Base-by-base conservation (phyloP, 2,888 invertebrate species). In the Dicyrtoma fusca region DNA sequence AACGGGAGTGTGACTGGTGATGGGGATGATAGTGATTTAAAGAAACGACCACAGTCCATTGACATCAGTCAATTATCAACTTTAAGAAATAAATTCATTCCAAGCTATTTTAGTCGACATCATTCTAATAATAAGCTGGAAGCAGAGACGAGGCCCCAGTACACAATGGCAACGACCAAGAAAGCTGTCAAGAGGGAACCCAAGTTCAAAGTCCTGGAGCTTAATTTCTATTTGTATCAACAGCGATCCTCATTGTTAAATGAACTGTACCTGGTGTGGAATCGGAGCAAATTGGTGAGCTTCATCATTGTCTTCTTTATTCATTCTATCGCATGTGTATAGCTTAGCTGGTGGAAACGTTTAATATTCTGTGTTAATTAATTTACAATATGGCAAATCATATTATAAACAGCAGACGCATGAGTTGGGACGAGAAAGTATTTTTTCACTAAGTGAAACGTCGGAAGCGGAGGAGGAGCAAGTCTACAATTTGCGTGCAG, bases 211-310 rank as follows among this genome's bases (percentile, higher is more conserved):
- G 51, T 59, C 42, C 71, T 65, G 13, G 72, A 72, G 44, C 64
- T 80, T 26, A 73, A 79, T 57, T 57, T 80, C 11, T 79, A 80
- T 69, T 73, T 80, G 71, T 80, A 80, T 49, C 73, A 77, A 59
- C 74, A 76, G 6, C 76, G 77, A 14, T 80, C 80, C 3, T 66
- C 70, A 4, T 74, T 80, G 49, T 72, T 80, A 34, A 79, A 79
- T 68, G 80, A 80, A 71, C 63, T 79, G 11, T 79, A 75, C 47
- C 76, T 80, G 17, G 69, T 75, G 14, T 80, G 80, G 80, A 79
- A 76, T 73, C 73, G 79, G n/a, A 76, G 74, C 34, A 69, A 72
- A 57, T 53, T 80, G 77, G 80, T 79, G 72, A 75, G 72, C n/a
- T 26, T 26, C 14, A 34, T 11, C 10, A 13, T n/a, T n/a, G n/a